Evolutionary conservation across 2,888 invertebrate genomes (phyloP).

Genomic region (Papilio gigon): DNA sequence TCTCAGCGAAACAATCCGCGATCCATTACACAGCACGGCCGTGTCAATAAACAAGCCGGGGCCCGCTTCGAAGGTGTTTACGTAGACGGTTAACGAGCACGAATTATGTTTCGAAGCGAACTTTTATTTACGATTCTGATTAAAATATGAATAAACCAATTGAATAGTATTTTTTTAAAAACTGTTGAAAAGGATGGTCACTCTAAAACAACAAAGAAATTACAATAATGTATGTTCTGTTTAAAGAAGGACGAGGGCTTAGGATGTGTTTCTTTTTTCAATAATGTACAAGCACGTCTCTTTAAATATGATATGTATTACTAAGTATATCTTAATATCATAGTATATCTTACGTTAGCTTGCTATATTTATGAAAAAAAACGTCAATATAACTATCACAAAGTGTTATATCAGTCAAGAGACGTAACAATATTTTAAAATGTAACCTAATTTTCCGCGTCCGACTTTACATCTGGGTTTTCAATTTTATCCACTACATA

Average conservation of each 20-base stretch:
- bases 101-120: slow-evolving; percentile 34
- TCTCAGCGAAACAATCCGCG: slow-evolving; percentile 32
- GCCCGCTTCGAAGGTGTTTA: slow-evolving; percentile 21
- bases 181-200: background rate
- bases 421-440: background rate
- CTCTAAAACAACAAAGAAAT: no score
- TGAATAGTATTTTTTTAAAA: background rate
- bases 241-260: background rate
- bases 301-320: no score
- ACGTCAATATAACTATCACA: no score
- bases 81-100: slow-evolving; percentile 32
- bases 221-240: background rate
- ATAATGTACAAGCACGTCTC: no score
- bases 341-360: no score
- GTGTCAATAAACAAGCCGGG: slow-evolving; percentile 35
- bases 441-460: background rate
- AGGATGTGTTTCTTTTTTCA: no score
- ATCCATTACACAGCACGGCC: slow-evolving; percentile 30
- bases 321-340: no score
- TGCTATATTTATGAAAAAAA: no score
- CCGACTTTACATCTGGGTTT: no score
- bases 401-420: background rate
- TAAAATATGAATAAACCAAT: slow-evolving; percentile 14
- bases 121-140: slow-evolving; percentile 29
- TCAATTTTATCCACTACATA: background rate